Evolutionary conservation across 92 coral and sea anemone species (phyloP).

Genomic region (Zoanthus sansibaricus): DNA sequence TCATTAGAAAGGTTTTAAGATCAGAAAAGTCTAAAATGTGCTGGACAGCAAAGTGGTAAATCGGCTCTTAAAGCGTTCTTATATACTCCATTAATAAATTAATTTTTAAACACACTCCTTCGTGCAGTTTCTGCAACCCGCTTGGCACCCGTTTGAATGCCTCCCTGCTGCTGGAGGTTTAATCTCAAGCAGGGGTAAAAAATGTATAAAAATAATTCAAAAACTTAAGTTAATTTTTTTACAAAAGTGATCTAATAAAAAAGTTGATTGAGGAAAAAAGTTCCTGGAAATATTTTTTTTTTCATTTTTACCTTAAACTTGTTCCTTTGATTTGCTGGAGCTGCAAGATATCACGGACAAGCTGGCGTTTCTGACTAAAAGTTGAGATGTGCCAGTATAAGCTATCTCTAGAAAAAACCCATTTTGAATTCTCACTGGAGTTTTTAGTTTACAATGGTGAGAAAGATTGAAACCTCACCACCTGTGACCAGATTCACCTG

Average conservation of each 20-base stretch:
- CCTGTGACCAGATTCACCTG: slow-evolving; percentile 88
- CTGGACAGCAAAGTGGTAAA: neutral
- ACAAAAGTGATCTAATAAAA: slow-evolving; percentile 9
- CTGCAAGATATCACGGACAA: neutral
- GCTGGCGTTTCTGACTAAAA: slow-evolving; percentile 33
- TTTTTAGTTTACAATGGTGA: slow-evolving; percentile 74
- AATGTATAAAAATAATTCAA: neutral
- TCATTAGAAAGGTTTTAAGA: neutral
- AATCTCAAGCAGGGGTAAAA: slow-evolving; percentile 35
- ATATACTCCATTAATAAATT: slow-evolving; percentile 30
- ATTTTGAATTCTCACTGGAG: slow-evolving; percentile 48
- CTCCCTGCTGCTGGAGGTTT: slow-evolving; percentile 37
- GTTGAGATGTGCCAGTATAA: slow-evolving; percentile 32
- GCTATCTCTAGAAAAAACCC: slow-evolving; percentile 38
- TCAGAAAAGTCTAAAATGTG: neutral
- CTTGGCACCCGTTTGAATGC: slow-evolving; percentile 21
- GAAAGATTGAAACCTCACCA: slow-evolving; percentile 67
- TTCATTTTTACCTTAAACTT: slow-evolving; percentile 22
- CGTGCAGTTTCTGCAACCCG: slow-evolving; percentile 23
- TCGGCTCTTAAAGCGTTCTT: neutral
- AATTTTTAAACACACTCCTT: slow-evolving; percentile 20
- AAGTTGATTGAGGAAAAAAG: neutral
- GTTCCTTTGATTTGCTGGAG: slow-evolving; percentile 18
- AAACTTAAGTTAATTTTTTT: neutral
- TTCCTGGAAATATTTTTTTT: slow-evolving; percentile 1